Evolutionary conservation across 2,113 vertebrate species (phyloP).

Genomic region (Emydocephalus ijimae): DNA sequence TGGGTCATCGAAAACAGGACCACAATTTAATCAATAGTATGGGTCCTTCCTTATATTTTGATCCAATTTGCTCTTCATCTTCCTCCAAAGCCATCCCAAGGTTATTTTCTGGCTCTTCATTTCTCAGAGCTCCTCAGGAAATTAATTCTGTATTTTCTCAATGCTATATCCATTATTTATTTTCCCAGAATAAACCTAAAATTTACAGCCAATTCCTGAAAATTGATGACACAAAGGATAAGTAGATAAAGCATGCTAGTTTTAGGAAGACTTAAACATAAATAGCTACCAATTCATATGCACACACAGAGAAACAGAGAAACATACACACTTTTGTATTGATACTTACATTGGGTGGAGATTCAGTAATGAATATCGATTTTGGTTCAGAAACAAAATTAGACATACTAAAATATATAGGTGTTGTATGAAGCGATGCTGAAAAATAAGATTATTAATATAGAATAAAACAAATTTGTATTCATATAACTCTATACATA

Average conservation of each 20-base stretch:
- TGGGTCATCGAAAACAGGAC: background rate
- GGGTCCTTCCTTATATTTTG: background rate
- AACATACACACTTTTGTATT: background rate
- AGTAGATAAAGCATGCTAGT: background rate
- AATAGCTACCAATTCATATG: background rate
- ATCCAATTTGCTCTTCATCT: background rate
- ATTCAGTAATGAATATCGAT: slow-evolving; percentile 21
- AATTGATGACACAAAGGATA: background rate
- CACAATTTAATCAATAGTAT: background rate
- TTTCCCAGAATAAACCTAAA: background rate
- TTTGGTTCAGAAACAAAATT: background rate
- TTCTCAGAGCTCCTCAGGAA: background rate
- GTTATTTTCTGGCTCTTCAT: background rate
- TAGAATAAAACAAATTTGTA: background rate
- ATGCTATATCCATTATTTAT: background rate
- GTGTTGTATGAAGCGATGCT: slow-evolving; percentile 43
- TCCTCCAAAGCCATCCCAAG: background rate
- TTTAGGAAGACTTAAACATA: background rate
- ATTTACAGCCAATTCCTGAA: background rate
- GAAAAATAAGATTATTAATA: slow-evolving; percentile 26
- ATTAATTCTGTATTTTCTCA: background rate
- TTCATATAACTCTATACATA: background rate
- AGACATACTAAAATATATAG: slow-evolving; percentile 4
- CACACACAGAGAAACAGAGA: background rate
- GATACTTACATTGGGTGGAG: slow-evolving; percentile 45